Base-by-base conservation (phyloP, 1,140 invertebrate species). In the Helicoverpa armigera region DNA sequence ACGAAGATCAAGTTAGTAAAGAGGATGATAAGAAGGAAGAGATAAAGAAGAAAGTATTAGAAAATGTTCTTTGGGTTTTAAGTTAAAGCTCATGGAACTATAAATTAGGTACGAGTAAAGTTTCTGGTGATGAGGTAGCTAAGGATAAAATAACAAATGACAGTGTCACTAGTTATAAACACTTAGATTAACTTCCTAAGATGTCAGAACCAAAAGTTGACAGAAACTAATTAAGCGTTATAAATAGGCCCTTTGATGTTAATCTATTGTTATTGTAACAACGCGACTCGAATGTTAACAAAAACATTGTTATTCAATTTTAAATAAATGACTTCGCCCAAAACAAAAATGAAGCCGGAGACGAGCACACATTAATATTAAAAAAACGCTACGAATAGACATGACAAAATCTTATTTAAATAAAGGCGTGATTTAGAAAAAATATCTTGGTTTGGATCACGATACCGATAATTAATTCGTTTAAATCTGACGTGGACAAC, bases 401-500 rank as follows among this genome's bases (percentile, higher is more conserved):
- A 76, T 76, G 73, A 76, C 73, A 63, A 29, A 60, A 75, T 50
- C 16, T 18, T 51, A 76, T 60, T 61, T 76, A 63, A 76, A 76
- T 76, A 61, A 61, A 76, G 56, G 56, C 35, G 56, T n/a, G 31
- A 23, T 61, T 61, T 51, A 61, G 16, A 63, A 76, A 76, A 61
- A 61, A 76, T 51, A 76, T 13, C 23, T 54, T 63, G n/a, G 13
- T 58, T 43, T 11, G 31, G 43, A 56, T 10, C 54, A 43, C 54
- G 54, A 35, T 18, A 74, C 14, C 16, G 56, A 54, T 63, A 67
- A 67, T 78, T 65, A 67, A 67, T 67, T 14, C 13, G 50, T 78
- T 67, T 13, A 54, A 67, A 78, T 65, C 23, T 13, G 48, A 78
- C 58, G 63, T 48, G 63, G 51, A n/a, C 14, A 14, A 23, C 61